Percentiles rank a stretch among this genome's conserved stretches.
These are phyloP conservation scores for Diogma glabrata DNA, from an alignment of 2,888 invertebrate species.

Conservation along the genomic window DNA sequence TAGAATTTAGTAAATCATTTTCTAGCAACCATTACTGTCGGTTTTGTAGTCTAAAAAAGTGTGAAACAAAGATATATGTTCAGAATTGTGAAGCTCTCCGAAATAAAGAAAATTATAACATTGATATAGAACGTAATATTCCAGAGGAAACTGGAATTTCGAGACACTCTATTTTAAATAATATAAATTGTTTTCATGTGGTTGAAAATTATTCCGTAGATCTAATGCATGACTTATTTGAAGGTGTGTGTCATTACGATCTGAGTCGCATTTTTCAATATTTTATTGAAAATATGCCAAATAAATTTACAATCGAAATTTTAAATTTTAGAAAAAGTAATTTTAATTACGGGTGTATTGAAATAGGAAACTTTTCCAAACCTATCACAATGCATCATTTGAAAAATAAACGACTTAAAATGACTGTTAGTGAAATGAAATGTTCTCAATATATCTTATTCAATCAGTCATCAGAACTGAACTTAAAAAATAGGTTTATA, in stretches of 20 bases:
- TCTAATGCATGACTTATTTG: slow-evolving; percentile 12
- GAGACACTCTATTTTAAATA: background rate
- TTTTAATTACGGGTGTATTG: slow-evolving; percentile 12
- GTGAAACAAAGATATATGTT: background rate
- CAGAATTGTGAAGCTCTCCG: background rate
- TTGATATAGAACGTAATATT: background rate
- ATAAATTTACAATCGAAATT: slow-evolving; percentile 6
- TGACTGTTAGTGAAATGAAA: slow-evolving; percentile 11
- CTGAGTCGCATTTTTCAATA: slow-evolving; percentile 5
- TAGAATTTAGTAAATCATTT: slow-evolving; percentile 2
- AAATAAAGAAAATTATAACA: background rate
- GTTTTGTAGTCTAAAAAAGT: background rate
- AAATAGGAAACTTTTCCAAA: background rate
- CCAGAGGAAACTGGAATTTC: background rate
- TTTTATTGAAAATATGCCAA: background rate
- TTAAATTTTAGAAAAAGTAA: slow-evolving; percentile 11
- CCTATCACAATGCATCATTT: slow-evolving; percentile 10
- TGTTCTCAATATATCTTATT: no score
- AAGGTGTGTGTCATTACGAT: slow-evolving; percentile 14
- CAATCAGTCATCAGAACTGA: slow-evolving; percentile 10
- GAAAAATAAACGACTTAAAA: slow-evolving; percentile 5
- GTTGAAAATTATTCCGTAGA: slow-evolving; percentile 9
- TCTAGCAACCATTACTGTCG: background rate
- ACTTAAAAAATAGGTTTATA: slow-evolving; percentile 1
- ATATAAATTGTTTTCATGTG: slow-evolving; percentile 3